Percentiles rank a stretch among this genome's conserved stretches.
These are phyloP conservation scores for Phorcus lineatus DNA, from an alignment of 2,888 invertebrate genomes.

Conservation along the genomic window DNA sequence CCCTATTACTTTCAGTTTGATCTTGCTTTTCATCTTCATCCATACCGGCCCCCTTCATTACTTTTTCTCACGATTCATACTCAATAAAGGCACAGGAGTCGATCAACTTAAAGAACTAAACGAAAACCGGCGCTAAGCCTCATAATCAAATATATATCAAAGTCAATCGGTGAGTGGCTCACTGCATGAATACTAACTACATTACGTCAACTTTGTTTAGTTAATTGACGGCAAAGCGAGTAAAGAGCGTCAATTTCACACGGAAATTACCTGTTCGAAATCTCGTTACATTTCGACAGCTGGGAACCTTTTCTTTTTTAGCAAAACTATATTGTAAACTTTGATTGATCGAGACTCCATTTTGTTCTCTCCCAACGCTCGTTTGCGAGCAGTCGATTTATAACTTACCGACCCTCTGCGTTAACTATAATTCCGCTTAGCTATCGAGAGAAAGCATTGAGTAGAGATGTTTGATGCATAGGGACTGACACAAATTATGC, in stretches of 20 bases:
- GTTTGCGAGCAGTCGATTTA: not conserved
- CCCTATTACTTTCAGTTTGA: no score
- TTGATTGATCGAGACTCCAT: not conserved
- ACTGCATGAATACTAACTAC: not conserved
- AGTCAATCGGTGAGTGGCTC: not conserved
- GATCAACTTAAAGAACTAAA: not conserved
- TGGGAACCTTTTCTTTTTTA: slow-evolving; percentile 7
- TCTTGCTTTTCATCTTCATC: no score
- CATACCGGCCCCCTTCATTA: not conserved
- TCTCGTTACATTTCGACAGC: slow-evolving; percentile 13
- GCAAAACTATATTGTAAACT: slow-evolving; percentile 1
- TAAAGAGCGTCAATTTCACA: slow-evolving; percentile 7
- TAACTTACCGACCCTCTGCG: not conserved
- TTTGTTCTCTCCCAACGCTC: not conserved
- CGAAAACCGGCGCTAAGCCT: not conserved
- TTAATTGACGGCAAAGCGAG: not conserved
- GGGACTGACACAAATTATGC: not conserved
- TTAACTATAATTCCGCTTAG: not conserved
- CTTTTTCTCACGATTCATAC: slow-evolving; percentile 1
- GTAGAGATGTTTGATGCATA: not conserved
- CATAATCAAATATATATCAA: slow-evolving; percentile 10
- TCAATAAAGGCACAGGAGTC: not conserved
- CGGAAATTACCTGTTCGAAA: slow-evolving; percentile 13
- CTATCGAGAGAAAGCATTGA: not conserved
- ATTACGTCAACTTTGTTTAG: not conserved